phyloP scores from a whole-genome alignment of 1,140 invertebrate genomes.

The Dendrolimus kikuchii region DNA sequence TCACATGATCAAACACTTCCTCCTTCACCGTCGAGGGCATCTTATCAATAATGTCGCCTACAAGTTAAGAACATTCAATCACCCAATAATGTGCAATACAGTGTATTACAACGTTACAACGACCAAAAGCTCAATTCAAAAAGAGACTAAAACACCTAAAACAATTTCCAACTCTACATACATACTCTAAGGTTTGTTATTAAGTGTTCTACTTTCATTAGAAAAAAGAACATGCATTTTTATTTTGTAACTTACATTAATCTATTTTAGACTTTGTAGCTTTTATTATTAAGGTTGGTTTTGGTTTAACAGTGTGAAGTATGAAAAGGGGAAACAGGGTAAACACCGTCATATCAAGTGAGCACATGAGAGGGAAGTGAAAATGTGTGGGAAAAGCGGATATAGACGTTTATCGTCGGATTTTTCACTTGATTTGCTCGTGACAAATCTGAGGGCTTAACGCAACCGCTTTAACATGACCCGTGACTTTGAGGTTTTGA shows the following conservation, averaged over 20 bases:
- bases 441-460: slow-evolving; percentile 63
- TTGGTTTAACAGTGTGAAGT: slow-evolving; percentile 9
- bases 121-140: slow-evolving; percentile 33
- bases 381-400: slow-evolving; percentile 70
- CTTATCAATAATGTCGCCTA: slow-evolving; percentile 59
- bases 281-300: slow-evolving; percentile 10
- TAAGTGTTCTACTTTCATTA: slow-evolving; percentile 21
- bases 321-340: slow-evolving; percentile 51
- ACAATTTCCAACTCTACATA: slow-evolving; percentile 11
- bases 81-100: slow-evolving; percentile 69
- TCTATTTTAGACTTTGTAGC: slow-evolving; percentile 13
- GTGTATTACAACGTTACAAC: slow-evolving; percentile 64
- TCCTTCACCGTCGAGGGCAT: slow-evolving; percentile 26
- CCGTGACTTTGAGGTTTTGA: slow-evolving; percentile 8
- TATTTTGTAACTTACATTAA: slow-evolving; percentile 11
- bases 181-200: slow-evolving; percentile 1
- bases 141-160: slow-evolving; percentile 18
- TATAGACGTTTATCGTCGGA: slow-evolving; percentile 68
- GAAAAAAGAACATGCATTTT: slow-evolving; percentile 51
- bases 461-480: slow-evolving; percentile 30
- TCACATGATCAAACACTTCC: too few species aligned
- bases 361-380: slow-evolving; percentile 67
- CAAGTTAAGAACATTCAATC: slow-evolving; percentile 64
- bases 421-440: slow-evolving; percentile 66
- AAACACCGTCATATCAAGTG: slow-evolving; percentile 68